Evolutionary conservation across 1,140 invertebrate species (phyloP).

Genomic region (Maconellicoccus hirsutus): DNA sequence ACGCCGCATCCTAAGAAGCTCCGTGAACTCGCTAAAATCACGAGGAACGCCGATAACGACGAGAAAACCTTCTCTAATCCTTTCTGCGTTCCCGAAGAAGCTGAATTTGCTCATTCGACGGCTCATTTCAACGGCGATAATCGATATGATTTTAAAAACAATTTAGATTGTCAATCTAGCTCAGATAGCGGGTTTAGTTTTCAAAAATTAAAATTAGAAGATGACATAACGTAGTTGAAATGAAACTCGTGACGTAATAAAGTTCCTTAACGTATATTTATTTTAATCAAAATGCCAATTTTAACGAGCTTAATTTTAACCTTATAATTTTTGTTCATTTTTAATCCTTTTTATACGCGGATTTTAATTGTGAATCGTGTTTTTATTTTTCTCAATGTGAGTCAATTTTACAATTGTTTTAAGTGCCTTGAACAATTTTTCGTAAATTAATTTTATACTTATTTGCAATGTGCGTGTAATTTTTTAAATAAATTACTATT

Average conservation of each 20-base stretch:
- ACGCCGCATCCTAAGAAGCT: constrained; percentile 91
- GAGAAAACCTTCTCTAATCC: neutral
- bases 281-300: neutral
- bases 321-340: no score
- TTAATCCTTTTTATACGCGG: no score
- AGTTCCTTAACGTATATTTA: neutral
- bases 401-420: no score
- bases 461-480: no score
- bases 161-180: neutral
- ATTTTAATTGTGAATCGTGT: no score
- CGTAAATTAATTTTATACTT: no score
- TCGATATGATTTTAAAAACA: neutral
- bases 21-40: constrained; percentile 53
- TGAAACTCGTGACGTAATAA: neutral
- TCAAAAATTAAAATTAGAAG: constrained; percentile 5
- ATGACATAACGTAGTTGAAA: neutral
- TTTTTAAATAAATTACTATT: no score
- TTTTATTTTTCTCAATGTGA: no score
- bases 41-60: constrained; percentile 8
- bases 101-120: neutral
- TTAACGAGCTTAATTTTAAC: no score
- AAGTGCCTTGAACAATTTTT: no score
- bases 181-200: constrained; percentile 11
- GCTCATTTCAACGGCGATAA: neutral
- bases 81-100: neutral